Evolutionary conservation across 92 coral and sea anemone species (phyloP), one percentile per base, ranked within the genome.

Genomic region (Epizoanthus illoricatus): DNA sequence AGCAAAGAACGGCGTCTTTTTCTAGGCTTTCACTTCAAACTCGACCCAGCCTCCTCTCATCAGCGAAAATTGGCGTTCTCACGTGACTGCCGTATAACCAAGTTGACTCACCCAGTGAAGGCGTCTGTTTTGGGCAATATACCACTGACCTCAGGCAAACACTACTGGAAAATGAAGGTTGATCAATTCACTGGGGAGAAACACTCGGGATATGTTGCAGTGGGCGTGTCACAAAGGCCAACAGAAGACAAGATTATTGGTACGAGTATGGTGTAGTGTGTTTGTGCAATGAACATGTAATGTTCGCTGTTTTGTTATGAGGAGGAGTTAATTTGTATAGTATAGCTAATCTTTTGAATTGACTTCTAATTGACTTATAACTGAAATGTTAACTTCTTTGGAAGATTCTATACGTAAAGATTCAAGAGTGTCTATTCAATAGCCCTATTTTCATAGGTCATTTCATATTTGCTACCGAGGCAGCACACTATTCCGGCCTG

Each of bases 31-130:
- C 88, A 93, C 74, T 93, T 93, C 81, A 93, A 86, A 47, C 87
- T 93, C 65, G 88, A 93, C 74, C 94, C 97, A 73, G 65, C 91
- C 57, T 86, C 97, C 12, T 88, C 91, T 54, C 74, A 84, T 7
- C 91, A 91, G 63, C 94, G 94, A 3, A 90, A 93, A 73, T 87
- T 93, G 7, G 91, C 89, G 19, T 93, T 93, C 91, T 91, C 97
- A 85, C 97, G 97, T 86, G 97, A 93, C 72, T 83, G 92, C 24
- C 76, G 85, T 20, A 84, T 90, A 28, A 90, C 91, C 21, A 90
- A 89, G 75, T 84, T 93, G 65, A 91, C 94, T 21, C 81, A 88
- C 49, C 90, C 92, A 13, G 94, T 84, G 20, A 63, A 23, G 45
- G 81, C 85, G 11, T 88, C 85, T 21, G 89, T 93, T 13, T 83